phyloP scores from a whole-genome alignment of 1,140 invertebrate genomes.

The Listronotus oregonensis region DNA sequence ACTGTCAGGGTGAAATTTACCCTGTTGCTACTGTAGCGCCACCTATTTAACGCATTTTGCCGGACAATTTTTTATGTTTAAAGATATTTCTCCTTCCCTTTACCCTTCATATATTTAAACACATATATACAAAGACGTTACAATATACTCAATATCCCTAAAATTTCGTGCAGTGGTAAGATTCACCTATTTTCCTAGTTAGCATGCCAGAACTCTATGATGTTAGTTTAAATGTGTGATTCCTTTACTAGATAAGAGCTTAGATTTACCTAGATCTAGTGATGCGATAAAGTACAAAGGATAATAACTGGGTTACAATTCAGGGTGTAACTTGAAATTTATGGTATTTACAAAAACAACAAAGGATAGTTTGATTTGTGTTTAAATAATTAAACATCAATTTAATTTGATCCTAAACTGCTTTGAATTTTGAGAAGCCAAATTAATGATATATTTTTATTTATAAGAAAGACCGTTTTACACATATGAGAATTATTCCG shows the following conservation, averaged over 20 bases:
- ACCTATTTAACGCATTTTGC: too few relatives aligned
- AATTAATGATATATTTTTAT: too few relatives aligned
- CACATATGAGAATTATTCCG: too few relatives aligned
- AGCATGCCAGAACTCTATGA: conserved; percentile 21
- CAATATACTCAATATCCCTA: neutral
- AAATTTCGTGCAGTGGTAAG: neutral
- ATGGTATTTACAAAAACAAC: conserved; percentile 2
- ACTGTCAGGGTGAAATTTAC: too few relatives aligned
- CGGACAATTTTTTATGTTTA: too few relatives aligned
- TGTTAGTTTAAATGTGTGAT: conserved; percentile 17
- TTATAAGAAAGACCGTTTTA: too few relatives aligned
- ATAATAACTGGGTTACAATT: conserved; percentile 21
- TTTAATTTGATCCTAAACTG: neutral
- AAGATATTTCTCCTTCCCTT: too few relatives aligned
- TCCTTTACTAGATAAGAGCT: conserved; percentile 16
- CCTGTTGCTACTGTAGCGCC: too few relatives aligned
- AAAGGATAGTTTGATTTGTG: neutral
- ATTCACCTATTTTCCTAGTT: conserved; percentile 10
- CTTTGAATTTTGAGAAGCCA: too few relatives aligned
- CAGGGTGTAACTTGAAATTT: conserved; percentile 17
- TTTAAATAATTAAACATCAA: neutral
- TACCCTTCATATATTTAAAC: too few relatives aligned
- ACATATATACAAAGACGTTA: neutral
- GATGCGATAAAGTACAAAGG: conserved; percentile 23
- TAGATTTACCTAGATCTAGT: conserved; percentile 15